Evolutionary conservation across 2,113 vertebrate species (phyloP), one percentile per base, ranked within the genome.

Genomic region (Perca fluviatilis): DNA sequence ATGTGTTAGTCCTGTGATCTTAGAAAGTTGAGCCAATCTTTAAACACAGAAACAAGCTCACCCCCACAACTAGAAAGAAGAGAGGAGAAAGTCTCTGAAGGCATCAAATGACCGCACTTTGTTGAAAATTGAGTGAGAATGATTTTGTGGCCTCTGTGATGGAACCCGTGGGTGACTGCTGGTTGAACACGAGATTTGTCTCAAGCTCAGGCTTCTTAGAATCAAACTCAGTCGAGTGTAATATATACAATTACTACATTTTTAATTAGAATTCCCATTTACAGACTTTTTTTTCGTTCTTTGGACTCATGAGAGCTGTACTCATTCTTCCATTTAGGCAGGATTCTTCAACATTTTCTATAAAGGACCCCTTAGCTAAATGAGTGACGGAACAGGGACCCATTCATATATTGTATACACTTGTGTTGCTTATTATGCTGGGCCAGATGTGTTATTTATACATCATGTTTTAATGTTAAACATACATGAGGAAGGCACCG

Each of bases 1-100:
- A 72, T 79, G 62, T 85, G 70, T 84, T 85, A 74, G n/a, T 64
- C 9, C 33, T 74, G n/a, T 65, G 77, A 83, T 80, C 27, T 77
- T 11, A 30, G 74, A 36, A 83, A 82, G 30, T 61, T 50, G 60
- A 83, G 62, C 21, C 33, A 21, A 25, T 56, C 21, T 81, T 73
- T 36, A 51, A 56, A 71, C 5, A 66, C 9, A 47, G 33, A 74
- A 74, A 57, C 56, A 63, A 40, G 53, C n/a, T 40, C 8, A 33
- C 27, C 11, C 64, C 12, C 14, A 63, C 67, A 77, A 56, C 40
- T 30, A 62, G 43, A 73, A 66, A 77, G 18, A 65, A 10, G 15
- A 77, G 40, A 66, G 23, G 43, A 30, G 3, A 23, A 81, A 0
- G 16, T 64, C 60, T 74, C 84, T 36, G 30, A 30, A 72, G 51